Percentiles rank a stretch among this genome's conserved stretches.
Conservation (phyloP, 92 coral and sea anemone species). For the Virgularia gustaviana region DNA sequence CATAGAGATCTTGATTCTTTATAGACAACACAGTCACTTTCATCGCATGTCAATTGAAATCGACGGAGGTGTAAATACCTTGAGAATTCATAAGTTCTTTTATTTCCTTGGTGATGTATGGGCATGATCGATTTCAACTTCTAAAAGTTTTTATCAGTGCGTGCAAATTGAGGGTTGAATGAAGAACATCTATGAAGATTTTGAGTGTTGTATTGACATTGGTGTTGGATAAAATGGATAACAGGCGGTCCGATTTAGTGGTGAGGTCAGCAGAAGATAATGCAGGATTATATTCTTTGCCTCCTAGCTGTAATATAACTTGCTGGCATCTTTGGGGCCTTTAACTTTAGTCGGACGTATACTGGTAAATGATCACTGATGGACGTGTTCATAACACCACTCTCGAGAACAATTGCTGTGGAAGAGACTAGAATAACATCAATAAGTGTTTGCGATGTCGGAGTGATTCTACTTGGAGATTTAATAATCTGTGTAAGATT, state of each 20-base stretch:
- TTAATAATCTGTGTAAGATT: conserved; percentile 34
- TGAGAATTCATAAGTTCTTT: too few species aligned
- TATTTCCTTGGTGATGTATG: too few species aligned
- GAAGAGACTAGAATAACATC: conserved; percentile 38
- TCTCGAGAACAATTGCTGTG: conserved; percentile 3
- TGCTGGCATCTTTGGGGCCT: conserved; percentile 20
- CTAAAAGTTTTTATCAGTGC: too few species aligned
- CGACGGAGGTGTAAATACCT: too few species aligned
- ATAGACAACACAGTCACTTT: too few species aligned
- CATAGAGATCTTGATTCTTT: too few species aligned
- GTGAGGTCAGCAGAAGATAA: background rate
- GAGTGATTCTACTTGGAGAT: conserved; percentile 36
- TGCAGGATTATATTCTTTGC: conserved; percentile 14
- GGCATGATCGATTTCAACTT: too few species aligned
- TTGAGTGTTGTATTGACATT: background rate
- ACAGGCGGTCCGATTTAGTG: background rate
- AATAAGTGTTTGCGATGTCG: conserved; percentile 16
- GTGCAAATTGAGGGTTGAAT: too few species aligned
- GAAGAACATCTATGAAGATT: background rate
- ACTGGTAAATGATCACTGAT: conserved; percentile 38
- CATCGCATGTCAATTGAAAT: too few species aligned
- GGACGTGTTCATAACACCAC: conserved; percentile 23
- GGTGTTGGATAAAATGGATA: background rate
- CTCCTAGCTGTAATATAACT: background rate
- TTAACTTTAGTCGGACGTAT: conserved; percentile 10